Base-by-base conservation (phyloP, 2,888 invertebrate genomes). In the Epistrophe grossulariae region DNA sequence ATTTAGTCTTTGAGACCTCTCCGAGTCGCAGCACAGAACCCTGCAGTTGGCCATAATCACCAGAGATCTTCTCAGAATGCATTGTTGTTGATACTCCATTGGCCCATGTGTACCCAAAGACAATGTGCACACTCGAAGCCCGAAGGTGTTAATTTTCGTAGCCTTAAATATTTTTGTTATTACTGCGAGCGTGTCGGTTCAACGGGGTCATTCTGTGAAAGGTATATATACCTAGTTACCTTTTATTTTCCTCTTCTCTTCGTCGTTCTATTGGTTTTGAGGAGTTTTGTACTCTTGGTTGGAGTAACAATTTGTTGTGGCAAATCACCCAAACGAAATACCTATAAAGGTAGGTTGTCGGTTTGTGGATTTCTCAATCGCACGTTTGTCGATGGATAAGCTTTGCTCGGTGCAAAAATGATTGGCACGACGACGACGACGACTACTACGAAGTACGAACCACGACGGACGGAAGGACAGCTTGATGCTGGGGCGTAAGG, bases 151-250 rank as follows among this genome's bases (percentile, higher is more conserved):
- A 92, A 92, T 92, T 92, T 92, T 91, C 91, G 90, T 91, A 79
- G 91, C 90, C 90, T 90, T 91, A 92, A 92, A 92, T 91, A 91
- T 91, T 91, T 91, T 91, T 91, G 90, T 91, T 92, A 92, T 92
- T 91, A 92, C 92, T 91, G 79, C 90, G 91, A 92, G 91, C 92
- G 92, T 92, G 92, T 91, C 91, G 92, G 92, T 91, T 92, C 92
- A 91, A 88, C 88, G 89, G 90, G 92, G 92, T 92, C 92, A 92
- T 89, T 83, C 79, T 83, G 82, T 83, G 83, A 80, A 78, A 74
- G 66, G 71, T 76, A 64, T 24, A 64, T 24, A 2, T 52, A 48
- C 38, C 38, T 10, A 13, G 4, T 4, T 13, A 24, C 38, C 19
- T 48, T 40, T 72, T 83, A 55, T 31, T 48, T 59, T 43, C 13